These are phyloP conservation scores for Ceyx margarethae DNA, from an alignment of 2,113 vertebrate genomes.

Conservation along the genomic window DNA sequence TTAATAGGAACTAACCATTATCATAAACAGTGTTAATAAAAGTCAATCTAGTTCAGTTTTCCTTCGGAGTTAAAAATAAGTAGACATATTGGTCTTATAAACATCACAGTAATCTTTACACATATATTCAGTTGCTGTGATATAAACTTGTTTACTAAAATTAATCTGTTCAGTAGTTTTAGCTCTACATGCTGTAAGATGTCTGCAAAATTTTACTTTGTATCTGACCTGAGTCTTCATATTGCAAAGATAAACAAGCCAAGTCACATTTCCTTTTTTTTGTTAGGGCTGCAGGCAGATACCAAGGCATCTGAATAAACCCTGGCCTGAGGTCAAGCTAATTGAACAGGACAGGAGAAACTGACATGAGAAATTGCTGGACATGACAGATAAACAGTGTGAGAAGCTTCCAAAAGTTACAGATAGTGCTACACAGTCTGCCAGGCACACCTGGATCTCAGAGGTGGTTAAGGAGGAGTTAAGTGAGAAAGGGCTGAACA, in stretches of 20 bases:
- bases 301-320: neutral
- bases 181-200: neutral
- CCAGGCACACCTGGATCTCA: no score
- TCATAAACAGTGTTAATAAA: neutral
- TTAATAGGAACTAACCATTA: neutral
- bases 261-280: slow-evolving; percentile 9
- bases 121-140: neutral
- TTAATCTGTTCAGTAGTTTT: neutral
- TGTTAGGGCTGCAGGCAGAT: neutral
- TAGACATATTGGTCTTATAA: neutral
- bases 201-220: neutral
- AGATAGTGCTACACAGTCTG: no score
- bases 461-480: no score
- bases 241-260: neutral
- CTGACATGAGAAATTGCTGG: neutral
- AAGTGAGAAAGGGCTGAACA: neutral
- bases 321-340: neutral
- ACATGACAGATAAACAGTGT: no score
- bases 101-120: neutral
- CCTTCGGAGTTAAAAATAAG: neutral
- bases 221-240: neutral
- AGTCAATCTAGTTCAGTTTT: neutral
- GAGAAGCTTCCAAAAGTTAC: no score
- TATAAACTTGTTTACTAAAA: neutral
- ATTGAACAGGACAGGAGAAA: neutral